Evolutionary conservation across 2,888 invertebrate genomes (phyloP).

Genomic region (Stenoptilia bipunctidactyla): DNA sequence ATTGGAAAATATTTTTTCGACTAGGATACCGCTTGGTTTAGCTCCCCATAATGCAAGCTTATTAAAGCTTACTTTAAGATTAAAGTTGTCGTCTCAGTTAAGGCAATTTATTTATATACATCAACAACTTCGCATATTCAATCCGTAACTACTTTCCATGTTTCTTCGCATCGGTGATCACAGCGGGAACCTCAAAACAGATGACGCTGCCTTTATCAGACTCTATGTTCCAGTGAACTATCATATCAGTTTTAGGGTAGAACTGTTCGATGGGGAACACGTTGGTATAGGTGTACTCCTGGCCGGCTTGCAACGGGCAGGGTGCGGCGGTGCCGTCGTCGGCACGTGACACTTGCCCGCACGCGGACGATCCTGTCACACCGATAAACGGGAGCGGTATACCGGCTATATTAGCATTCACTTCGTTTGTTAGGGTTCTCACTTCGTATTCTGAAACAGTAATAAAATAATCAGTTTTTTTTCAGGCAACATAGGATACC

Average conservation of each 20-base stretch:
- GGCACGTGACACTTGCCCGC: constrained; percentile 48
- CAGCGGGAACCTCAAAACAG: constrained; percentile 78
- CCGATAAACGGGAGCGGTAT: constrained; percentile 80
- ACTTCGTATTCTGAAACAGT: constrained; percentile 54
- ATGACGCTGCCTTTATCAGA: constrained; percentile 54
- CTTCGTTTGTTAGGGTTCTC: constrained; percentile 62
- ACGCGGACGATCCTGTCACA: constrained; percentile 76
- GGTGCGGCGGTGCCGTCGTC: constrained; percentile 62
- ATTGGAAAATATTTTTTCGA: too few species aligned
- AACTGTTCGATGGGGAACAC: constrained; percentile 53
- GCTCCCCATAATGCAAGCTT: too few species aligned
- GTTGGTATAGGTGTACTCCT: constrained; percentile 77
- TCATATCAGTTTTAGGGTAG: constrained; percentile 57
- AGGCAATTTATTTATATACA: too few species aligned
- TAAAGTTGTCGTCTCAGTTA: too few species aligned
- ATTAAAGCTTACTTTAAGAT: too few species aligned
- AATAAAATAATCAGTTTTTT: too few species aligned
- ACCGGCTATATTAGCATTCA: constrained; percentile 59
- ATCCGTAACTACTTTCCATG: too few species aligned
- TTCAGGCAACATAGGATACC: too few species aligned
- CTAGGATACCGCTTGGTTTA: too few species aligned
- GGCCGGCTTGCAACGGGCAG: constrained; percentile 75
- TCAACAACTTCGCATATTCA: too few species aligned
- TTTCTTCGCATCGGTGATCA: constrained; percentile 36
- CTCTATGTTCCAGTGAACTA: constrained; percentile 74